Conservation (phyloP, 30 jellyfish, hydroid and myxozoan genomes). For the Morbakka virulenta region DNA sequence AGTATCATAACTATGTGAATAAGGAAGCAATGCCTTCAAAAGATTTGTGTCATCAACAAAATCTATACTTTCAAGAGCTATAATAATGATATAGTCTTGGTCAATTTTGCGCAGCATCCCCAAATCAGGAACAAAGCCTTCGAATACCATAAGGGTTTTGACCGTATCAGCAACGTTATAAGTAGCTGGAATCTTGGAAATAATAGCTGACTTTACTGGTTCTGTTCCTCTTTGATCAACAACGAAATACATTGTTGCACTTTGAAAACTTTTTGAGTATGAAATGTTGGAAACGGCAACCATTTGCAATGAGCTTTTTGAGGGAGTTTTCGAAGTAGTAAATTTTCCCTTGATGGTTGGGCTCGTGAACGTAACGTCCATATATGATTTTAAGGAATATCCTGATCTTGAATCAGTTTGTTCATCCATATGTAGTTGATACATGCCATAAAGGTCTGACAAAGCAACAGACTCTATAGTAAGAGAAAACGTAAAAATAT, state of each 20-base stretch:
- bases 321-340: too few relatives aligned
- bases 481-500: too few relatives aligned
- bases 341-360: constrained; percentile 35
- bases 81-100: constrained; percentile 48
- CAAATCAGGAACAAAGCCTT: constrained; percentile 46
- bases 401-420: too few relatives aligned
- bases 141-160: constrained; percentile 24
- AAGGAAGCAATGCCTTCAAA: neutral
- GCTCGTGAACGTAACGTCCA: constrained; percentile 52
- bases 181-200: constrained; percentile 22
- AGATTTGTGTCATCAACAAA: constrained; percentile 28
- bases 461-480: too few relatives aligned
- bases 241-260: constrained; percentile 28
- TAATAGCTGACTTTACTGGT: constrained; percentile 30
- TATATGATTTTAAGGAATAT: too few relatives aligned
- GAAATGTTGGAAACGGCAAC: constrained; percentile 40
- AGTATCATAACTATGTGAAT: constrained; percentile 22
- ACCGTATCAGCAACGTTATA: constrained; percentile 42
- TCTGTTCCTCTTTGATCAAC: constrained; percentile 21
- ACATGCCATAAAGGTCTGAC: too few relatives aligned
- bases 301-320: constrained; percentile 23
- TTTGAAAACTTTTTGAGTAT: constrained; percentile 8
- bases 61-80: constrained; percentile 37
- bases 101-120: constrained; percentile 56
- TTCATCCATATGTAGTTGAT: too few relatives aligned